Evolutionary conservation across 1,140 invertebrate species (phyloP), one percentile per base, ranked within the genome.

Genomic region (Colletes latitarsis): DNA sequence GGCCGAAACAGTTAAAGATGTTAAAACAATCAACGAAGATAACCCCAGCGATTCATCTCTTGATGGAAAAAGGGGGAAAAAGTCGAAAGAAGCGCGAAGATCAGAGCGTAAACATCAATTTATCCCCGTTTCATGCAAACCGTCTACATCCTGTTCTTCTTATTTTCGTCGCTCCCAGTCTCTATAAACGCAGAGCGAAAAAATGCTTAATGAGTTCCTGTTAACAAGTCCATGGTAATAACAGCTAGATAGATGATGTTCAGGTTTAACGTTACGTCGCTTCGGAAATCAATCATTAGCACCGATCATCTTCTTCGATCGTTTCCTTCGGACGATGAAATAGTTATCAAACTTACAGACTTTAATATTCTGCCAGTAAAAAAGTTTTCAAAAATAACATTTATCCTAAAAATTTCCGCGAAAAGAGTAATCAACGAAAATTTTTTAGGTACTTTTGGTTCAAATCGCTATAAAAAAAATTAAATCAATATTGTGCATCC

Each of bases 11-110:
- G 86, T 88, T 69, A 57, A 83, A 89, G 91, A 92, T 91, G 69
- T 78, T 57, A 62, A 84, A 89, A 92, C 91, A 91, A 92, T 91
- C 81, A 83, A 14, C 9, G n/a, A 46, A 83, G 91, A 92, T 92
- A 91, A 89, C 84, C 82, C 77, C 66, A 49, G 80, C 67, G 57
- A 57, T 80, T 71, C 43, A 62, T 39, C 41, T 70, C 69, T 86
- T 57, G 8, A 57, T 46, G 41, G 43, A 53, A 30, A 57, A 30
- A 19, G 4, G 4, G 30, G 4, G 14, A 10, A 43, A 30, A n/a
- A 53, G n/a, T 72, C n/a, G 39, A 46, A 2, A 21, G 58, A 49
- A 75, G 63, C 63, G 41, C 19, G 46, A 55, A 57, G 39, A 67
- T 17, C 49, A 57, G 30, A 57, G 49, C 39, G 73, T 66, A 21